Evolutionary conservation across 2,888 invertebrate genomes (phyloP).

Genomic region (Caenorhabditis sp.): DNA sequence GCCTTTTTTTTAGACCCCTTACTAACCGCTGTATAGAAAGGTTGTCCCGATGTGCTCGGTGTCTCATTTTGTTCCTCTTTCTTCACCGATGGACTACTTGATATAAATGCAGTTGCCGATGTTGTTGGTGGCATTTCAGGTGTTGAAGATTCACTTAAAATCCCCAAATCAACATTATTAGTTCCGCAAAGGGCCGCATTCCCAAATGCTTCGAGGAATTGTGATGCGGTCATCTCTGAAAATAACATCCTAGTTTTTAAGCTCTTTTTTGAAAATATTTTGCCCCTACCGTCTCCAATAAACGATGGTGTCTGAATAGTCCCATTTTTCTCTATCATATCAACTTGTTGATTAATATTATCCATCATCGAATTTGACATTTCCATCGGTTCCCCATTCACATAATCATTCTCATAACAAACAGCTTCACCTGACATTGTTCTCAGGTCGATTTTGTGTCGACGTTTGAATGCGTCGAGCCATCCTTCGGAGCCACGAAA

Average conservation of each 20-base stretch:
- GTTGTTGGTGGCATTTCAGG: too few species aligned
- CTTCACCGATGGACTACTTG: too few species aligned
- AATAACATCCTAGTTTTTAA: background rate
- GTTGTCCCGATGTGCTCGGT: too few species aligned
- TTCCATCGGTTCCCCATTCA: slow-evolving; percentile 33
- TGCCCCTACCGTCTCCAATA: background rate
- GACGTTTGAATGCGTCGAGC: slow-evolving; percentile 57
- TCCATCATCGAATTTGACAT: slow-evolving; percentile 14
- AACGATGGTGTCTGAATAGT: background rate
- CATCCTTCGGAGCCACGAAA: slow-evolving; percentile 61
- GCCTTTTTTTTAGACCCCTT: too few species aligned
- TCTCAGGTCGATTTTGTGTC: slow-evolving; percentile 55
- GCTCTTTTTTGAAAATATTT: too few species aligned
- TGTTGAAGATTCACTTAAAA: background rate
- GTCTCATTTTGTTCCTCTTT: too few species aligned
- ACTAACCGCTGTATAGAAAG: too few species aligned
- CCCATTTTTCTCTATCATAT: background rate
- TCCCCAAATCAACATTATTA: background rate
- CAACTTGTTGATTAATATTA: background rate
- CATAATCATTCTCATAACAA: slow-evolving; percentile 45
- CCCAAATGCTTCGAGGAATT: background rate
- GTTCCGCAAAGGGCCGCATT: background rate
- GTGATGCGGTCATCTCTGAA: background rate
- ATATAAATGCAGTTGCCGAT: too few species aligned
- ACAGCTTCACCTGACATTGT: slow-evolving; percentile 52